phyloP scores from a whole-genome alignment of 23 tunicate genomes.

The Styela clava region DNA sequence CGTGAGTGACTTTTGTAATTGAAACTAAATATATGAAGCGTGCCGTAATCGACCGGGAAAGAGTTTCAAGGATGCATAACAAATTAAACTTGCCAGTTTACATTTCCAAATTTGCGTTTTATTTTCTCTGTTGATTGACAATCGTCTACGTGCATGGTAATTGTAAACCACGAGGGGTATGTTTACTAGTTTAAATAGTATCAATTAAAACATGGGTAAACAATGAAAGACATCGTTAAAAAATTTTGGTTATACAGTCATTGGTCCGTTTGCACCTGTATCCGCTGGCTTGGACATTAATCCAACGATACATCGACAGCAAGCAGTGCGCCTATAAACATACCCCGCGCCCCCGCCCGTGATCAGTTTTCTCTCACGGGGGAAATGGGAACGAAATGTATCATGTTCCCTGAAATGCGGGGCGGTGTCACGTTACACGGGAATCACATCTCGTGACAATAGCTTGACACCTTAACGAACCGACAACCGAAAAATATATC shows the following conservation, averaged over 20 bases:
- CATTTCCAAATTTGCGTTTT: no score
- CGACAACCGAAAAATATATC: constrained; percentile 1
- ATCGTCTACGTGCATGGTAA: no score
- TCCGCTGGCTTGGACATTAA: neutral
- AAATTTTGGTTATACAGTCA: no score
- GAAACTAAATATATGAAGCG: neutral
- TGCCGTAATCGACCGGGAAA: neutral
- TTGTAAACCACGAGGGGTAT: no score
- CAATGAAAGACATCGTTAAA: no score
- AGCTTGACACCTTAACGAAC: neutral
- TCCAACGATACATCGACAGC: neutral
- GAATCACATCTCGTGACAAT: constrained; percentile 10
- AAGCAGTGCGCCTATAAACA: constrained; percentile 9
- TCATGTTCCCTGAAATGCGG: constrained; percentile 6
- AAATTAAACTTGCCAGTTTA: no score
- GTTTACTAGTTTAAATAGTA: no score
- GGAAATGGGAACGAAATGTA: constrained; percentile 5
- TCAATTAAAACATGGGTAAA: no score
- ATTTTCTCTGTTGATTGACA: no score
- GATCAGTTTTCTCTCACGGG: constrained; percentile 19
- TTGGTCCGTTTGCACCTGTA: constrained; percentile 16
- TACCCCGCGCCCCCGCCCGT: constrained; percentile 20
- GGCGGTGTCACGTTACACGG: constrained; percentile 11
- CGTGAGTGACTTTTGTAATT: neutral
- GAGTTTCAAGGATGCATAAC: neutral